A percentile compares a stretch with the other conserved stretches of the same genome.
phyloP scores from a whole-genome alignment of 1,140 invertebrate genomes.

The Leptinotarsa defecta region DNA sequence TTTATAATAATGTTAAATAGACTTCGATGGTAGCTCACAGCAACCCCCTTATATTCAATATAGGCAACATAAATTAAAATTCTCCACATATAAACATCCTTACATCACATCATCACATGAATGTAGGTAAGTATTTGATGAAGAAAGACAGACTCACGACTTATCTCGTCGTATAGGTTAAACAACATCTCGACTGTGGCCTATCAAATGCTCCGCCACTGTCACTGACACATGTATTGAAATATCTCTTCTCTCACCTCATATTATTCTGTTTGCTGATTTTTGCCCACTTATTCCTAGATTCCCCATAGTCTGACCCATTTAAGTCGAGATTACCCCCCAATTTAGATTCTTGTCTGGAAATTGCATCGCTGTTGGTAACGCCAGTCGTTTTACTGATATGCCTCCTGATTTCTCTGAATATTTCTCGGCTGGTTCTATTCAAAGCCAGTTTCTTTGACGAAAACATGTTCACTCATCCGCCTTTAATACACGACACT shows the following conservation, averaged over 20 bases:
- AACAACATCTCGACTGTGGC: not conserved
- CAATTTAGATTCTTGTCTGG: conserved; percentile 50
- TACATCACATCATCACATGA: too few relatives aligned
- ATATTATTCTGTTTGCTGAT: conserved; percentile 49
- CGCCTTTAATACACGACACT: conserved; percentile 6
- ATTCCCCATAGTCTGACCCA: conserved; percentile 39
- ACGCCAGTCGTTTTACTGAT: conserved; percentile 63
- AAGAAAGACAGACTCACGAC: too few relatives aligned
- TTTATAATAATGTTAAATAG: not conserved
- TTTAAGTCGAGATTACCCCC: conserved; percentile 18
- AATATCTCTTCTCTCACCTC: conserved; percentile 37
- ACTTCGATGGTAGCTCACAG: not conserved
- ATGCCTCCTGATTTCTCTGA: conserved; percentile 54
- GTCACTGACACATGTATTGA: not conserved
- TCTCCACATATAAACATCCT: too few relatives aligned
- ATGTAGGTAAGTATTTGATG: too few relatives aligned
- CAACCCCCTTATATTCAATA: too few relatives aligned
- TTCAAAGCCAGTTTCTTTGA: conserved; percentile 56
- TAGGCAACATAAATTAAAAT: too few relatives aligned
- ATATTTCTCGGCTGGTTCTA: conserved; percentile 56
- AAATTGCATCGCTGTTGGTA: conserved; percentile 64
- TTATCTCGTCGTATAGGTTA: too few relatives aligned
- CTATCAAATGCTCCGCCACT: not conserved
- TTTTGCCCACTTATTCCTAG: conserved; percentile 52
- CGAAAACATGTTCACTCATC: conserved; percentile 9